A percentile compares a stretch with the other conserved stretches of the same genome.
Conservation (phyloP, 2,888 invertebrate species). For the Gisinianus flammeolus region DNA sequence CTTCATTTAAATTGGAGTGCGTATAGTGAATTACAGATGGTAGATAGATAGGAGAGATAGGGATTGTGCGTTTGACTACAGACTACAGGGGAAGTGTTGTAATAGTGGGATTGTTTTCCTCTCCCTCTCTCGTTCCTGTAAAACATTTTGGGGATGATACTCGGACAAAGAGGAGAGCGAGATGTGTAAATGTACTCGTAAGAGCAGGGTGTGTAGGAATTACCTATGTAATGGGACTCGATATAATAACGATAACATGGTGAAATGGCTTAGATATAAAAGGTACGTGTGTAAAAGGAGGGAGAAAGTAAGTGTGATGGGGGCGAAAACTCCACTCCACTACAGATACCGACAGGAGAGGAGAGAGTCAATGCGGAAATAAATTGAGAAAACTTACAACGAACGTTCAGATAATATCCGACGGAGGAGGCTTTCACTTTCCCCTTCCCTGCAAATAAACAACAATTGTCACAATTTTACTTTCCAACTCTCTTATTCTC, state of each 20-base stretch:
- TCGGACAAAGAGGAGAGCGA: background rate
- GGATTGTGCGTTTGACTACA: background rate
- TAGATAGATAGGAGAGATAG: background rate
- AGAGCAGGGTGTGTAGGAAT: background rate
- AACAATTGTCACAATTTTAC: background rate
- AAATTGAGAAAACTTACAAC: conserved; percentile 71
- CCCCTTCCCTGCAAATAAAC: background rate
- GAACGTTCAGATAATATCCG: conserved; percentile 86
- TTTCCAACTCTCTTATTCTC: no score
- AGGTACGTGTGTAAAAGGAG: conserved; percentile 7
- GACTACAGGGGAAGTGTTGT: background rate
- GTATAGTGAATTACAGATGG: background rate
- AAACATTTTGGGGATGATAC: no score
- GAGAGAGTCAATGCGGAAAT: background rate
- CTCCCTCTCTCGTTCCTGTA: no score
- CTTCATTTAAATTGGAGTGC: background rate
- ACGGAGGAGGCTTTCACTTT: conserved; percentile 82
- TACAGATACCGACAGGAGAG: background rate
- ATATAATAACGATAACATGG: background rate
- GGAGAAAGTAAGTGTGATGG: background rate
- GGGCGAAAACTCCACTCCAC: background rate
- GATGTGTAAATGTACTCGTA: background rate
- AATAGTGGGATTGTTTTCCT: no score
- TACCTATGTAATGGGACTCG: background rate
- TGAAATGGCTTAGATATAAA: background rate